These are phyloP conservation scores for Colius striatus DNA, from an alignment of 2,113 vertebrate genomes.

Conservation along the genomic window DNA sequence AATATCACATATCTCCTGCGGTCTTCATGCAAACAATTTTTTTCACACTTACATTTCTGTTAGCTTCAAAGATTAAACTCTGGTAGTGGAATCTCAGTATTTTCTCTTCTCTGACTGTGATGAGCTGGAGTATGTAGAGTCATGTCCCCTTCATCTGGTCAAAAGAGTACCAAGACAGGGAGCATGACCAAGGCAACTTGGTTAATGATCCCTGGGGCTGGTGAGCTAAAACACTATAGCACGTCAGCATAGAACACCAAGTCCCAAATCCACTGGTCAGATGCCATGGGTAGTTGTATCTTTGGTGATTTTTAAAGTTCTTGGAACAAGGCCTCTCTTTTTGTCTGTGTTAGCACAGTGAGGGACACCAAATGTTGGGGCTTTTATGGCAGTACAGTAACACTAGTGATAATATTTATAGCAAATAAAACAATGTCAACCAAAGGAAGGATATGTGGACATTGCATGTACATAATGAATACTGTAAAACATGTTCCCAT, in stretches of 20 bases:
- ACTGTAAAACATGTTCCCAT: not conserved
- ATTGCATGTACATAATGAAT: not conserved
- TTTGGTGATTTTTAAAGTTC: not conserved
- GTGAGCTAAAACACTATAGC: not conserved
- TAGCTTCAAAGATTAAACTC: not conserved
- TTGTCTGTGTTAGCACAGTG: not conserved
- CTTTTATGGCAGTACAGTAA: not conserved
- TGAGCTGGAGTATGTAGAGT: not conserved
- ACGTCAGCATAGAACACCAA: rapidly evolving
- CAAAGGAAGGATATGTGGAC: not conserved
- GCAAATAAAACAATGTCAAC: not conserved
- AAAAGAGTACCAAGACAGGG: not conserved
- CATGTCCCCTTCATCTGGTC: not conserved
- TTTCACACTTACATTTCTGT: not conserved
- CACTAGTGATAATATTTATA: not conserved
- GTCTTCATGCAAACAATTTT: not conserved
- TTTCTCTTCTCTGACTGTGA: not conserved
- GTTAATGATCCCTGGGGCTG: not conserved
- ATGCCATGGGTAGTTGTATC: rapidly evolving
- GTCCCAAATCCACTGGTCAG: not conserved
- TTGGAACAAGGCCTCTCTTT: not conserved
- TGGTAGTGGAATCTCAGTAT: not conserved
- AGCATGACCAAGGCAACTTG: not conserved
- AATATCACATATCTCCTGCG: not conserved
- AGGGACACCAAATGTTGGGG: too few species aligned